Base-by-base conservation (phyloP, 92 coral and sea anemone genomes). In the Porites evermanni region DNA sequence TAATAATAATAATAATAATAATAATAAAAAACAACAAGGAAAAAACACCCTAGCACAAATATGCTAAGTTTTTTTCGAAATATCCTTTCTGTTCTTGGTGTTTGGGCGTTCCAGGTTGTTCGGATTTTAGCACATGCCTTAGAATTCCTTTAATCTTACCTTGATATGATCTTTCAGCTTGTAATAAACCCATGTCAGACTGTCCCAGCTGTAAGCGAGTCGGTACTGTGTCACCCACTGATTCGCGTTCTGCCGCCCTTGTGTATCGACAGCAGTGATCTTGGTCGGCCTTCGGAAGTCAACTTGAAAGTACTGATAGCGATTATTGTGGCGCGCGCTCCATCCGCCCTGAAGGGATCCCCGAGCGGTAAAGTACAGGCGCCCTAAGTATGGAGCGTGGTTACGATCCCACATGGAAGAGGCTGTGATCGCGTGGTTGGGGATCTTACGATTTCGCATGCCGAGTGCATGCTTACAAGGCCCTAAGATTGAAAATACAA, bases 141-240 rank as follows among this genome's bases (percentile, higher is more conserved):
- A 38, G 17, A n/a, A 8, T 21, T 4, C 0, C 11, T 26, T 12
- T 53, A 12, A 21, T 17, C 80, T n/a, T 74, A 92, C 95, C 92
- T 88, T 84, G 16, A 92, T 26, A 59, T 51, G 68, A 12, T 90
- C 79, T 8, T 53, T 81, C 61, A 76, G 71, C 88, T 84, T 92
- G 72, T 88, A 92, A 11, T 23, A 21, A 68, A 79, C 74, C 89
- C 89, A 92, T 16, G 74, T 70, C 9, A 81, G 53, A 16, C 89
- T 89, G 53, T 94, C 98, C 47, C 76, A 79, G 75, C 98, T 92
- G 90, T 77, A 79, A 18, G 87, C 67, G 16, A 94, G 75, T 47
- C 86, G 89, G 79, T 92, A 94, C 38, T 77, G 77, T 21, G 91
- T 94, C 19, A 92, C 94, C 93, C 93, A 86, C n/a, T 90, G 90